Conservation (phyloP, 1,140 invertebrate genomes). For the Drosophila kurseongensis region DNA sequence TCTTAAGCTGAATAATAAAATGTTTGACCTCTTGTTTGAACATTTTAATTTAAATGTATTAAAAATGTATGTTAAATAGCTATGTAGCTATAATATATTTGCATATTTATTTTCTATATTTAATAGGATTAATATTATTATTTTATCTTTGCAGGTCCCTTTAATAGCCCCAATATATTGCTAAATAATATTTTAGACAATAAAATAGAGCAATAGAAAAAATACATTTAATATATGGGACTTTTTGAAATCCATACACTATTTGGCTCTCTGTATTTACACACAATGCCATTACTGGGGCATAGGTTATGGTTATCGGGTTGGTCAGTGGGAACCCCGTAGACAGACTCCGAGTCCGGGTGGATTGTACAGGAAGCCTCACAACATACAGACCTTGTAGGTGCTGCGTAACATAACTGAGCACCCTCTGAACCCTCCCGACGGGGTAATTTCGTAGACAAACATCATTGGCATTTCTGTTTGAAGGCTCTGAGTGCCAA, state of each 20-base stretch:
- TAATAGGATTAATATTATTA: too few relatives aligned
- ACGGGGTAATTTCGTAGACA: conserved; percentile 44
- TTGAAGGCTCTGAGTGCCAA: conserved; percentile 57
- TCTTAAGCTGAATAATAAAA: too few relatives aligned
- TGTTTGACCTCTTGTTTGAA: too few relatives aligned
- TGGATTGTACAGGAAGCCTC: neutral
- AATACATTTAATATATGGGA: neutral
- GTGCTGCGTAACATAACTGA: conserved; percentile 1
- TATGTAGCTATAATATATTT: too few relatives aligned
- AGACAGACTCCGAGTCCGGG: conserved; percentile 9
- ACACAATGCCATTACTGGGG: conserved; percentile 26
- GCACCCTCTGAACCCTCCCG: conserved; percentile 3
- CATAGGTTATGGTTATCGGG: conserved; percentile 24
- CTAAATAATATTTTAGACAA: too few relatives aligned
- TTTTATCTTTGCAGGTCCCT: too few relatives aligned
- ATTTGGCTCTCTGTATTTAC: conserved; percentile 1
- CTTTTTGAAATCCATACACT: neutral
- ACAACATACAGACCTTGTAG: conserved; percentile 9
- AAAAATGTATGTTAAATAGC: too few relatives aligned
- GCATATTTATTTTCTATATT: too few relatives aligned
- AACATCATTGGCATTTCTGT: conserved; percentile 60
- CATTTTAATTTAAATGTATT: too few relatives aligned
- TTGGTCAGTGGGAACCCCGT: conserved; percentile 11
- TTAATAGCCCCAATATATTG: too few relatives aligned
- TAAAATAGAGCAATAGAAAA: too few relatives aligned